Conservation (phyloP, 1,140 invertebrate genomes). For the Macrobrachium nipponense region DNA sequence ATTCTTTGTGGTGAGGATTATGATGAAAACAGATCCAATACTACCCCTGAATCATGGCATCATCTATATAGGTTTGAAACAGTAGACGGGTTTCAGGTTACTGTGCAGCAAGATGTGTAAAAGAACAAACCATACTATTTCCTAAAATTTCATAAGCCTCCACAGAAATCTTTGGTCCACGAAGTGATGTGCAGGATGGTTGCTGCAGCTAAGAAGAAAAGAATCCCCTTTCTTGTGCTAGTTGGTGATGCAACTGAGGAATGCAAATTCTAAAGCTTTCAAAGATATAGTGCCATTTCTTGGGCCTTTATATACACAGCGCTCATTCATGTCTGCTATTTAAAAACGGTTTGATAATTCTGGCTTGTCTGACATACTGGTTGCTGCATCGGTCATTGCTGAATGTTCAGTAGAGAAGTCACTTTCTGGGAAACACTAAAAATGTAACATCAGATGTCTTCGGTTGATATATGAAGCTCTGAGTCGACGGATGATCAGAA, state of each 20-base stretch:
- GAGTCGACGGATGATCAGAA: neutral
- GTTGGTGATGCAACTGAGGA: slow-evolving; percentile 9
- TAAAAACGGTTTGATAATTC: slow-evolving; percentile 33
- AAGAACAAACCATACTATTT: slow-evolving; percentile 25
- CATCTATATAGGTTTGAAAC: too few relatives aligned
- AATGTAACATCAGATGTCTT: slow-evolving; percentile 14
- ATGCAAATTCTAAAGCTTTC: slow-evolving; percentile 17
- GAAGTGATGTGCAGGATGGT: slow-evolving; percentile 31
- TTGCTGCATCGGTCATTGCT: slow-evolving; percentile 4
- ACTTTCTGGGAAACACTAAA: slow-evolving; percentile 2
- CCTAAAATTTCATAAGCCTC: neutral
- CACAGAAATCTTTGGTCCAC: slow-evolving; percentile 28
- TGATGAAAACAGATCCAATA: too few relatives aligned
- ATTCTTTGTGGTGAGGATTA: too few relatives aligned
- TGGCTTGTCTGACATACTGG: slow-evolving; percentile 31
- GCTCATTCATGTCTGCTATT: too few relatives aligned
- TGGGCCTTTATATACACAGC: slow-evolving; percentile 3
- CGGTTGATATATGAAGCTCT: too few relatives aligned
- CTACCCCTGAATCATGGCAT: too few relatives aligned
- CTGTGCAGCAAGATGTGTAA: neutral
- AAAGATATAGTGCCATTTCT: slow-evolving; percentile 20
- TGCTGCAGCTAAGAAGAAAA: slow-evolving; percentile 27
- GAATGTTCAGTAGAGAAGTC: slow-evolving; percentile 16
- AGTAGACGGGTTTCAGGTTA: neutral
- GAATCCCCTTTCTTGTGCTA: slow-evolving; percentile 13